Evolutionary conservation across 1,140 invertebrate genomes (phyloP).

Genomic region (Zophobas atratus): DNA sequence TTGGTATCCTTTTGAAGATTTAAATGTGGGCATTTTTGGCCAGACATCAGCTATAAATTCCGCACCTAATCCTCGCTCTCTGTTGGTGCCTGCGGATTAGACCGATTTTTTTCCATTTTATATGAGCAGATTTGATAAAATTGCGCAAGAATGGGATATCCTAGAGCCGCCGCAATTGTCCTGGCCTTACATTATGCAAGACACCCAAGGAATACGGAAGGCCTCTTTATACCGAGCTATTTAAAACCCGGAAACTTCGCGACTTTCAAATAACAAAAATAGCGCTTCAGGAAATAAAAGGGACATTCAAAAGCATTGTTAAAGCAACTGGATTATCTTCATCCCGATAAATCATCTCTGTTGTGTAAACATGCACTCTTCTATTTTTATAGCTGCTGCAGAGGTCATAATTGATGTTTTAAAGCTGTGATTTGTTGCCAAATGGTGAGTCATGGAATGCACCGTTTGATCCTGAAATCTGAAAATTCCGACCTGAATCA

Average conservation of each 20-base stretch:
- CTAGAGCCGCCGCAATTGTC: neutral
- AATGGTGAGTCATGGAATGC: slow-evolving; percentile 32
- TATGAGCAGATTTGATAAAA: neutral
- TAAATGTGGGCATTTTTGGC: slow-evolving; percentile 3
- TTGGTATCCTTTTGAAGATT: neutral
- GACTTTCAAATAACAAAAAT: slow-evolving; percentile 3
- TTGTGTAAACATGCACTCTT: slow-evolving; percentile 5
- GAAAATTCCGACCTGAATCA: slow-evolving; percentile 13
- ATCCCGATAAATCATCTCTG: neutral
- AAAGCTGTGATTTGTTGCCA: slow-evolving; percentile 16
- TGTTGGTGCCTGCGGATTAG: too few species aligned
- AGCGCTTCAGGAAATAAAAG: neutral
- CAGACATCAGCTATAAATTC: neutral
- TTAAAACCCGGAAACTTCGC: slow-evolving; percentile 24
- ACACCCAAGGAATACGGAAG: slow-evolving; percentile 16
- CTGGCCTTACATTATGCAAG: neutral
- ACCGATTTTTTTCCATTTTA: too few species aligned
- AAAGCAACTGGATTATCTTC: slow-evolving; percentile 18
- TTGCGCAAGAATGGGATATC: neutral
- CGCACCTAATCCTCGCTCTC: too few species aligned
- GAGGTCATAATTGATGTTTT: slow-evolving; percentile 24
- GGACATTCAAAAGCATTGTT: slow-evolving; percentile 10
- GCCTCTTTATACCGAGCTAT: neutral
- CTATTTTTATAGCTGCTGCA: slow-evolving; percentile 27
- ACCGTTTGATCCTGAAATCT: slow-evolving; percentile 33